phyloP scores from a whole-genome alignment of 2,797 vertebrate species.

The Syngnathus rostellatus region DNA sequence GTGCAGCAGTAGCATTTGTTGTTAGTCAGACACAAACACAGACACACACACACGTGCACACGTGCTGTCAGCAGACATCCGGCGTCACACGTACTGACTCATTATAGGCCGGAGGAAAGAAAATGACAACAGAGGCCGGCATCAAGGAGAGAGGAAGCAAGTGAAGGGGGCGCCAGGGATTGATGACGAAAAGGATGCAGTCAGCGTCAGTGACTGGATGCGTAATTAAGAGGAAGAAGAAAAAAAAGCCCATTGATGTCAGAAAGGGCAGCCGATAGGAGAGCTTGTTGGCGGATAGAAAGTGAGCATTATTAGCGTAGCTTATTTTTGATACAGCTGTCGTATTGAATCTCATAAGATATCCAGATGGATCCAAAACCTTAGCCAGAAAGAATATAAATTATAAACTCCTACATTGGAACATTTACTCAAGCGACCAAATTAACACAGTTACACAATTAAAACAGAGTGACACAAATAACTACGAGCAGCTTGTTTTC shows the following conservation, averaged over 20 bases:
- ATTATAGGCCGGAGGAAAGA: constrained; percentile 50
- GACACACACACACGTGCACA: not conserved
- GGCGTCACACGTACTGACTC: constrained; percentile 58
- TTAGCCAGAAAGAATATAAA: not conserved
- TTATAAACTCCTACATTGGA: not conserved
- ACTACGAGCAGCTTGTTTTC: not conserved
- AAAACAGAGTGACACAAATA: not conserved
- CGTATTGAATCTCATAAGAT: not conserved
- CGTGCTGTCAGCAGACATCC: constrained; percentile 56
- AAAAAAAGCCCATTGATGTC: no score
- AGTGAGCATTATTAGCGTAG: not conserved
- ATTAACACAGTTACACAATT: not conserved
- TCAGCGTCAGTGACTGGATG: no score
- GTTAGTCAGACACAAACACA: constrained; percentile 49
- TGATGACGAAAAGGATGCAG: not conserved
- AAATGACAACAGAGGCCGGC: constrained; percentile 49
- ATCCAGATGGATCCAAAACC: not conserved
- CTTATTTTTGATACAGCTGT: not conserved
- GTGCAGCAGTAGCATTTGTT: constrained; percentile 48
- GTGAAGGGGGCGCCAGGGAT: constrained; percentile 10
- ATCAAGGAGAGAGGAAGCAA: constrained; percentile 47
- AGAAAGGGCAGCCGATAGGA: no score
- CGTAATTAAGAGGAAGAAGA: no score
- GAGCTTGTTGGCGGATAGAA: not conserved
- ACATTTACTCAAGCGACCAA: not conserved